phyloP scores from a whole-genome alignment of 2,888 invertebrate species.

The Drosophila algonquin region DNA sequence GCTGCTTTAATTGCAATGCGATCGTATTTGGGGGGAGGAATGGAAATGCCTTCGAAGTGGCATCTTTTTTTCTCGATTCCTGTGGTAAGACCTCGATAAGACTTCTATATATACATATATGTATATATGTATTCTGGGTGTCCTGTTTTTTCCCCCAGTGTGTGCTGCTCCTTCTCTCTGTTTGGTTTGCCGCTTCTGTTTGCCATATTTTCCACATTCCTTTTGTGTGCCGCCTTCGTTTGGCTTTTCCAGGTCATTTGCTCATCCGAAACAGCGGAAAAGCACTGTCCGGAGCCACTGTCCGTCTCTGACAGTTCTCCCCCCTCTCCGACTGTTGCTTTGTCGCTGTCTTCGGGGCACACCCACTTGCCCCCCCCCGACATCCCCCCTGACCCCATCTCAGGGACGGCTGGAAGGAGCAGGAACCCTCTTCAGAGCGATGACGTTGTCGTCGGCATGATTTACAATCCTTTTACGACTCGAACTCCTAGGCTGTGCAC shows the following conservation, averaged over 20 bases:
- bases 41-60: too few species aligned
- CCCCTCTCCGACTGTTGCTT: conserved; percentile 19
- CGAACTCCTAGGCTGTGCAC: conserved; percentile 6
- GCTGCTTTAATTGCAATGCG: not conserved
- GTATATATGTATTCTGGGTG: not conserved
- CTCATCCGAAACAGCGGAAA: conserved; percentile 65
- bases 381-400: conserved; percentile 40
- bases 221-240: conserved; percentile 70
- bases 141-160: conserved; percentile 19
- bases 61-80: not conserved
- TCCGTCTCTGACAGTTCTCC: conserved; percentile 5
- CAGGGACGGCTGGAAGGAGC: not conserved
- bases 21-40: too few species aligned
- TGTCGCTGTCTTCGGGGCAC: conserved; percentile 49
- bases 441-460: conserved; percentile 64
- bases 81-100: not conserved
- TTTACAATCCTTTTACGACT: conserved; percentile 58
- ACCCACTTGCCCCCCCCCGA: conserved; percentile 66
- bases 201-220: conserved; percentile 60
- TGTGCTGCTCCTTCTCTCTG: conserved; percentile 39
- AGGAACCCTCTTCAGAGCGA: conserved; percentile 61
- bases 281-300: conserved; percentile 30
- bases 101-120: not conserved
- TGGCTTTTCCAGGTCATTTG: conserved; percentile 78
- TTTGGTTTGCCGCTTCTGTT: conserved; percentile 48